Base-by-base conservation (phyloP, 1,140 invertebrate species). In the Eriocheir sinensis region DNA sequence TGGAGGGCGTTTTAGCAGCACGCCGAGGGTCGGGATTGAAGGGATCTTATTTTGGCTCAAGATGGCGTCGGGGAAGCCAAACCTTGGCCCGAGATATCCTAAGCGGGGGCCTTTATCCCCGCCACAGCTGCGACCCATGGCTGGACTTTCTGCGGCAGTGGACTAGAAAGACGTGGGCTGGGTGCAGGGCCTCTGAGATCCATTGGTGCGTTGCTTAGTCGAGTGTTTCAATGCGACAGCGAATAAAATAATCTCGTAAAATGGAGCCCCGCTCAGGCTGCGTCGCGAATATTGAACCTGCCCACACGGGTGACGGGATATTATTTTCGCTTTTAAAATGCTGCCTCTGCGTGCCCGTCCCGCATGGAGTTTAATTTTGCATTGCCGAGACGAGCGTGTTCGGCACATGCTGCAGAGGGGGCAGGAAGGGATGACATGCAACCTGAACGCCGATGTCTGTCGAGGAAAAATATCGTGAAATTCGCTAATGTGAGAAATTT, bases 161-260 rank as follows among this genome's bases (percentile, higher is more conserved):
- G n/a, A n/a, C n/a, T 72, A 72, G 1, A 21, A 27, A n/a, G 9
- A n/a, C 3, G 1, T 72, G 17, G 21, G 60, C 0, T 72, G n/a
- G 21, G 27, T 21, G 60, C 27, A 21, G 8, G 60, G 60, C 21
- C 6, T n/a, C 0, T 1, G 60, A 21, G 27, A 72, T 2, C n/a
- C 12, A 4, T 4, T 72, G n/a, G 60, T 21, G 27, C 60, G n/a
- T 12, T 21, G 60, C 21, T 17, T 0, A 1, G 1, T 6, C 21
- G 21, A n/a, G 60, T 1, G 60, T 72, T 1, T 72, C 6, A 72
- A 72, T 21, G 60, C 8, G 6, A 21, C 9, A 94, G 94, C 94
- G 94, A 94, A 94, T 83, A 91, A 94, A 94, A 94, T 94, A 94
- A 86, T 94, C 93, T 94, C 94, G 94, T 94, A 89, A 94, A 94